A percentile compares a stretch with the other conserved stretches of the same genome.
phyloP scores from a whole-genome alignment of 2,113 vertebrate species.

The Rhodinocichla rosea region DNA sequence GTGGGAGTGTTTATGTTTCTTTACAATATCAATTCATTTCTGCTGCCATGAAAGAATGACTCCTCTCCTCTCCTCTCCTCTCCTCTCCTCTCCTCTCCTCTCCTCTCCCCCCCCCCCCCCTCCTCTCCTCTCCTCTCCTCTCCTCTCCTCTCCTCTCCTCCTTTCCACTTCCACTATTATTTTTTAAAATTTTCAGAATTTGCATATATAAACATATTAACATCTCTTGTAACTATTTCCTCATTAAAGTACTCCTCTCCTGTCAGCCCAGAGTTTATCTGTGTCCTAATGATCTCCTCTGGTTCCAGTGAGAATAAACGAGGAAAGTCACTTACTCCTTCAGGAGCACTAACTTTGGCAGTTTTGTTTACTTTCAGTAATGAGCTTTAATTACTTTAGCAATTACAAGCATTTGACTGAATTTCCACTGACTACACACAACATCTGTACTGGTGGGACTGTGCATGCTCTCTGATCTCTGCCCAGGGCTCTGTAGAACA shows the following conservation, averaged over 20 bases:
- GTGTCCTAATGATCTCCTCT: background rate
- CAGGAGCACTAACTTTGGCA: constrained; percentile 16
- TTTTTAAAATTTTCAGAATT: background rate
- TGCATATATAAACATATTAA: background rate
- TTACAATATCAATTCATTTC: background rate
- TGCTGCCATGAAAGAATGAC: background rate
- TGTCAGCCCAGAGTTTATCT: background rate
- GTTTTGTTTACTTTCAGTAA: constrained; percentile 66
- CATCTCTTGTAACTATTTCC: background rate
- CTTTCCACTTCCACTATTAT: background rate
- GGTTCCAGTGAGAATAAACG: background rate
- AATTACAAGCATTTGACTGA: constrained; percentile 67
- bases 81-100: background rate
- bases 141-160: too few species aligned
- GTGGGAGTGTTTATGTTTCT: background rate
- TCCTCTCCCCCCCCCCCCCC: too few species aligned
- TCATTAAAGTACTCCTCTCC: background rate
- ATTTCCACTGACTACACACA: constrained; percentile 66
- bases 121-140: too few species aligned
- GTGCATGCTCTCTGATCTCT: constrained; percentile 37
- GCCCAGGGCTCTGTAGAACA: constrained; percentile 28
- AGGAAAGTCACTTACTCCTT: constrained; percentile 23
- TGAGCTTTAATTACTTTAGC: constrained; percentile 70
- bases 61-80: too few species aligned
- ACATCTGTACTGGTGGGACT: constrained; percentile 57